phyloP scores from a whole-genome alignment of 2,113 vertebrate species.

The Neomonachus schauinslandi region DNA sequence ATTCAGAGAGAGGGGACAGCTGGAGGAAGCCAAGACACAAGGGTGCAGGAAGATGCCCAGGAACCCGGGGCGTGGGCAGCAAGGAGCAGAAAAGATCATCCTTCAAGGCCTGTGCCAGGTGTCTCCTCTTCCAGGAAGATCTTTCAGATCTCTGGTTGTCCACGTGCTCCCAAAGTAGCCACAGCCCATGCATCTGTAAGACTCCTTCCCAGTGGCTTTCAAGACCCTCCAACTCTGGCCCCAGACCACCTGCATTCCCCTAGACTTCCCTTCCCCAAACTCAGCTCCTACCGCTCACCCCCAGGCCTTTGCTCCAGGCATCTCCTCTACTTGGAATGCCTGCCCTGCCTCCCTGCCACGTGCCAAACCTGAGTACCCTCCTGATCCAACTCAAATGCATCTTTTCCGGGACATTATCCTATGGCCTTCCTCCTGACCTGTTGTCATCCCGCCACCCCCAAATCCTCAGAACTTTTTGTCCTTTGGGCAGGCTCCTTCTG shows the following conservation, averaged over 20 bases:
- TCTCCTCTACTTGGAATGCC: too few species aligned
- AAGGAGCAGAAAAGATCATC: background rate
- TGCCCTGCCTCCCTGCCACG: background rate
- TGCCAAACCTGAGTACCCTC: background rate
- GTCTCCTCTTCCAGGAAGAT: background rate
- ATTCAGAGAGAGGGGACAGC: background rate
- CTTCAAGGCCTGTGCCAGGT: background rate
- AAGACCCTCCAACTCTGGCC: background rate
- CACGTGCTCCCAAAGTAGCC: background rate
- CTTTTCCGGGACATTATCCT: background rate
- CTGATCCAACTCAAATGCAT: background rate
- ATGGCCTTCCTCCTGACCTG: background rate
- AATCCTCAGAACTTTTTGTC: background rate
- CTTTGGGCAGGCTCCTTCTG: background rate
- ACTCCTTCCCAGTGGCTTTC: background rate
- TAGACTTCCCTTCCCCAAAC: background rate
- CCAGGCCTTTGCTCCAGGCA: background rate
- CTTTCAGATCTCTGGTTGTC: background rate
- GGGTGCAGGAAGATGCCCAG: background rate
- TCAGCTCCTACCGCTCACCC: background rate
- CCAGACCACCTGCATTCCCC: background rate
- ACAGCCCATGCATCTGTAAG: too few species aligned
- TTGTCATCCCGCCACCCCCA: background rate
- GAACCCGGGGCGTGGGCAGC: background rate
- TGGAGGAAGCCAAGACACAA: background rate